Percentiles rank a stretch among this genome's conserved stretches.
Evolutionary conservation across 1,140 invertebrate species (phyloP).

Genomic region (Triops longicaudatus): DNA sequence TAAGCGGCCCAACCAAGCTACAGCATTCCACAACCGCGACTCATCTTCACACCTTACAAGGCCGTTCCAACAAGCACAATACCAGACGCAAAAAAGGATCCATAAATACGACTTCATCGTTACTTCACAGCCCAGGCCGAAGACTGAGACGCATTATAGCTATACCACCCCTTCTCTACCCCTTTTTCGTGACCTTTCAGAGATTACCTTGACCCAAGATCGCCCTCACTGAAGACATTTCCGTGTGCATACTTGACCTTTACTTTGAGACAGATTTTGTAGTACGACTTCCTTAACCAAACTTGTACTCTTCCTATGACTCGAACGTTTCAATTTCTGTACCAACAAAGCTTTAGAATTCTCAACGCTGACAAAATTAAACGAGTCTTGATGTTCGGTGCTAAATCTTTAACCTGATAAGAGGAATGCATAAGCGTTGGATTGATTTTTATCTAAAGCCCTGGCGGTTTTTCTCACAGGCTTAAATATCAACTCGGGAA

Average conservation of each 20-base stretch:
- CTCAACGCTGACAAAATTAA: too few relatives aligned
- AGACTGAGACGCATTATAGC: background rate
- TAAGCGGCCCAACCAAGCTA: background rate
- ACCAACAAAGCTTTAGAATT: too few relatives aligned
- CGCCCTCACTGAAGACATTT: background rate
- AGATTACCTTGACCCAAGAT: background rate
- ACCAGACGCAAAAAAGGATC: background rate
- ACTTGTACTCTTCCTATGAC: too few relatives aligned
- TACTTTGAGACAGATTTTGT: too few relatives aligned
- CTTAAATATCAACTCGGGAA: background rate
- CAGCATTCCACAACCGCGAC: constrained; percentile 9
- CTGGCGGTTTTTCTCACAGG: background rate
- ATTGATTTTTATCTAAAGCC: background rate
- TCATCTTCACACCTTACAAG: constrained; percentile 6
- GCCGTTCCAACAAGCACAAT: background rate
- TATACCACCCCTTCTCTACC: background rate
- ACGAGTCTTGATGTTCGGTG: background rate
- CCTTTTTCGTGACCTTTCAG: background rate
- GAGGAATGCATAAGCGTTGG: background rate
- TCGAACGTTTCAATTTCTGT: too few relatives aligned
- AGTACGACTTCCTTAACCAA: too few relatives aligned
- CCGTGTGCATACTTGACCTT: too few relatives aligned
- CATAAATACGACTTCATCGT: background rate
- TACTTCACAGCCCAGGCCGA: background rate
- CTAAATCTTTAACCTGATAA: background rate